Evolutionary conservation across 2,113 vertebrate species (phyloP), one percentile per base, ranked within the genome.

Genomic region (Hystrix brachyura): DNA sequence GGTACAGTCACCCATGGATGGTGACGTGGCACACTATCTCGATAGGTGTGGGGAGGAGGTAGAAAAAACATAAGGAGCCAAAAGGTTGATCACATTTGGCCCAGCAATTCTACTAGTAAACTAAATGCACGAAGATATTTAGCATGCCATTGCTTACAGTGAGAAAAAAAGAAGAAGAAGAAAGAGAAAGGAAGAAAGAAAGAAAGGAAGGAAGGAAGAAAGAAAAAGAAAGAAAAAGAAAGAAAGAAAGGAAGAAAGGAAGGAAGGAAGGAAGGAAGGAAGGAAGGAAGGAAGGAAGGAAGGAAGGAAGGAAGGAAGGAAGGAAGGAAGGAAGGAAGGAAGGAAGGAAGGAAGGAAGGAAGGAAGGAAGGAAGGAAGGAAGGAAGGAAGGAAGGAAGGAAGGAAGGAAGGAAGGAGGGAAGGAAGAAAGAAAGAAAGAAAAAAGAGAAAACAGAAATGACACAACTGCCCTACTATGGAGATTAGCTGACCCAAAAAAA

Each of bases 1-100:
- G 69, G 17, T 1, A 38, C 38, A 19, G 80, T 2, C 48, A 0
- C 0, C 0, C 3, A 14, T 51, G 4, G 0, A 0, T 0, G 27
- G 18, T 23, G 4, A 76, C 51, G 0, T 2, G 25, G 32, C 8
- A 32, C 3, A 27, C 9, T 8, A 25, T 32, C n/a, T 48, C 18
- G 5, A 12, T 43, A 7, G 46, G 27, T 27, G 19, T 78, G 25
- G 27, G 5, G 25, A 7, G 7, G 14, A 27, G 32, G 23, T 46
- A 1, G 25, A 60, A 32, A 32, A 21, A 57, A 29, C n/a, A 8
- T 11, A 18, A n/a, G 34, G 59, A 64, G 18, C 67, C 81, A 25
- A 29, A 67, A 21, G 7, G 48, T 29, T 14, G 78, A 34, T 14
- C 27, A 2, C 51, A 25, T 19, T 5, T 29, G 59, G 80, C 23